phyloP scores from a whole-genome alignment of 2,113 vertebrate genomes.

The Sinocyclocheilus anophthalmus region DNA sequence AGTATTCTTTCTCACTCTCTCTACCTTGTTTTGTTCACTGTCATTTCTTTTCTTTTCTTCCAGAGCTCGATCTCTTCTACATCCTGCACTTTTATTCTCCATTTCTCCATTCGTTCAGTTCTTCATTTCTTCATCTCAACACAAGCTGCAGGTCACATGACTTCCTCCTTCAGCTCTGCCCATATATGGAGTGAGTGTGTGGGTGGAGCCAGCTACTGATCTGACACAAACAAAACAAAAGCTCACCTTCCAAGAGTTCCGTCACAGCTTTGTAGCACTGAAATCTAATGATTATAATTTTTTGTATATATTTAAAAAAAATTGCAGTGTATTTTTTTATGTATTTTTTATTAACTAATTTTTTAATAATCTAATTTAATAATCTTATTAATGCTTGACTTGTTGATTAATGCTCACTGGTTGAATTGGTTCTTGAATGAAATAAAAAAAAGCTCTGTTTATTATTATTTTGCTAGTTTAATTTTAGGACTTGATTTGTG shows the following conservation, averaged over 20 bases:
- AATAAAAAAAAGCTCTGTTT: background rate
- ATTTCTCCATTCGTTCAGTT: background rate
- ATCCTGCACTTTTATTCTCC: background rate
- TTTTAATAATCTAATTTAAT: background rate
- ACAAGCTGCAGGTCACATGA: slow-evolving; percentile 28
- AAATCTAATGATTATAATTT: background rate
- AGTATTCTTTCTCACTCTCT: background rate
- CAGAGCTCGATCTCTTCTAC: background rate
- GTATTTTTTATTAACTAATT: too few relatives aligned
- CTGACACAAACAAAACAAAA: slow-evolving; percentile 3
- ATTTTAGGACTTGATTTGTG: background rate
- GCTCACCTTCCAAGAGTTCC: slow-evolving; percentile 7
- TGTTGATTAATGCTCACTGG: background rate
- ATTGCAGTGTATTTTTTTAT: background rate
- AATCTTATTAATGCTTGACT: background rate
- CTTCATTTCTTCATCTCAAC: background rate
- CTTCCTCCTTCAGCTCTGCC: slow-evolving; percentile 10
- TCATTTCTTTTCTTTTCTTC: background rate
- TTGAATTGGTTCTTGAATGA: background rate
- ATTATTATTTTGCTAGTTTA: background rate
- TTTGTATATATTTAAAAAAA: background rate
- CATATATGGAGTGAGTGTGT: slow-evolving; percentile 32
- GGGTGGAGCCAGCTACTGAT: slow-evolving; percentile 26
- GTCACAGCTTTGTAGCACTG: background rate
- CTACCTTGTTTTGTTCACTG: background rate